A percentile compares a stretch with the other conserved stretches of the same genome.
Evolutionary conservation across 2,888 invertebrate genomes (phyloP).

Genomic region (Achlya flavicornis): DNA sequence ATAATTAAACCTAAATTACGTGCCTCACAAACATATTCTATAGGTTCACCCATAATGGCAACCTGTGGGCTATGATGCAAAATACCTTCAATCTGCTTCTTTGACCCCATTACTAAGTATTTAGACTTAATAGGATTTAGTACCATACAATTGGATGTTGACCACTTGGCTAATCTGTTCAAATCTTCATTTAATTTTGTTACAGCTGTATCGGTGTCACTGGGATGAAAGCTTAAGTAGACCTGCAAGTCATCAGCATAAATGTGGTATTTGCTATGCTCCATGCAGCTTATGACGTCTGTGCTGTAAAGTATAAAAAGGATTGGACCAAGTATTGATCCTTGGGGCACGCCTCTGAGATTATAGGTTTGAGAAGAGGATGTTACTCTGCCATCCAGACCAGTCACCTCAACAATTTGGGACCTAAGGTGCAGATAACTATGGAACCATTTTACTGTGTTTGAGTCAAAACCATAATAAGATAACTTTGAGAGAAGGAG

Average conservation of each 20-base stretch:
- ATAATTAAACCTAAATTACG: constrained; percentile 3
- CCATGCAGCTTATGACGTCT: constrained; percentile 15
- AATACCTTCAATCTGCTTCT: neutral
- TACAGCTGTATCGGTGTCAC: neutral
- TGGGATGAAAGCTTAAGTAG: constrained; percentile 2
- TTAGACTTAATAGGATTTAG: constrained; percentile 1
- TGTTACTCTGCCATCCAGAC: neutral
- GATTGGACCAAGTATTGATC: constrained; percentile 22
- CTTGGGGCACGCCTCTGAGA: constrained; percentile 22
- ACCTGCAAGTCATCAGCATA: constrained; percentile 14
- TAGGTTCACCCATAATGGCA: neutral
- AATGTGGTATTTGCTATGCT: constrained; percentile 15
- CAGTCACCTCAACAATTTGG: constrained; percentile 19
- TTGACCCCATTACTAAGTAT: neutral
- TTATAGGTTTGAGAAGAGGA: neutral
- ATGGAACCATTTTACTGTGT: constrained; percentile 23
- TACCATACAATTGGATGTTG: neutral
- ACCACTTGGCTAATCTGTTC: constrained; percentile 1
- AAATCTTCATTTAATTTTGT: constrained; percentile 6
- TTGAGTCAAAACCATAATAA: constrained; percentile 23
- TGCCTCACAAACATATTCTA: neutral
- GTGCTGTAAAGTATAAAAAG: constrained; percentile 24
- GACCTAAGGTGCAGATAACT: constrained; percentile 20
- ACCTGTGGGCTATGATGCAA: neutral
- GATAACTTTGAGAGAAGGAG: constrained; percentile 22